A percentile compares a stretch with the other conserved stretches of the same genome.
Evolutionary conservation across 2,888 invertebrate species (phyloP).

Genomic region (Yponomeuta evonymella): DNA sequence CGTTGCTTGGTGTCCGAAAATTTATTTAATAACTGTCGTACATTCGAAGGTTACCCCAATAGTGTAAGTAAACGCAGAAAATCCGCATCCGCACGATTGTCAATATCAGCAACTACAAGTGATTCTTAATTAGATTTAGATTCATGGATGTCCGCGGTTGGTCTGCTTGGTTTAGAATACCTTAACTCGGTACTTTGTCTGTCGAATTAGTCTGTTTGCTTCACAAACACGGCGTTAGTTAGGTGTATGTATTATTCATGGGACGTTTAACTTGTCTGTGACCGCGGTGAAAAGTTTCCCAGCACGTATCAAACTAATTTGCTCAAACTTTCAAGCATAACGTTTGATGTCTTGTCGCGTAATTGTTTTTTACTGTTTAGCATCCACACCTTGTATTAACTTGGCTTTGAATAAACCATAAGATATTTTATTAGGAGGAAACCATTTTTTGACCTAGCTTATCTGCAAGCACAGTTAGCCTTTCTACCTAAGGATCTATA

Average conservation of each 20-base stretch:
- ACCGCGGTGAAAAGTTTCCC: neutral
- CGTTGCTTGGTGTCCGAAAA: no score
- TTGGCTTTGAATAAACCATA: neutral
- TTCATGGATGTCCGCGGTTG: neutral
- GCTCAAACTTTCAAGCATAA: neutral
- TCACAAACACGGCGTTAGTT: neutral
- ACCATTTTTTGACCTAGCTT: no score
- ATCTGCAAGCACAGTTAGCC: no score
- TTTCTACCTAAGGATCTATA: no score
- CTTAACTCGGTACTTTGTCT: neutral
- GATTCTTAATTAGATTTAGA: no score
- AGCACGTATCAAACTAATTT: neutral
- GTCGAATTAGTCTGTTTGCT: constrained; percentile 3
- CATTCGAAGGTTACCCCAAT: no score
- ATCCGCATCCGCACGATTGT: no score
- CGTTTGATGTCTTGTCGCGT: neutral
- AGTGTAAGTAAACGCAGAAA: no score
- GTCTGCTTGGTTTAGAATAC: neutral
- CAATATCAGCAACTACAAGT: no score
- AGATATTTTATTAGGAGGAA: no score
- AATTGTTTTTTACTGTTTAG: neutral
- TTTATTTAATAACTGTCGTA: no score
- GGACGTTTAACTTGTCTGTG: neutral
- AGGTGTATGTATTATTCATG: neutral
- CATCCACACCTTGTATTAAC: neutral